Evolutionary conservation across 2,113 vertebrate genomes (phyloP), one percentile per base, ranked within the genome.

Genomic region (Dunckerocampus dactyliophorus): DNA sequence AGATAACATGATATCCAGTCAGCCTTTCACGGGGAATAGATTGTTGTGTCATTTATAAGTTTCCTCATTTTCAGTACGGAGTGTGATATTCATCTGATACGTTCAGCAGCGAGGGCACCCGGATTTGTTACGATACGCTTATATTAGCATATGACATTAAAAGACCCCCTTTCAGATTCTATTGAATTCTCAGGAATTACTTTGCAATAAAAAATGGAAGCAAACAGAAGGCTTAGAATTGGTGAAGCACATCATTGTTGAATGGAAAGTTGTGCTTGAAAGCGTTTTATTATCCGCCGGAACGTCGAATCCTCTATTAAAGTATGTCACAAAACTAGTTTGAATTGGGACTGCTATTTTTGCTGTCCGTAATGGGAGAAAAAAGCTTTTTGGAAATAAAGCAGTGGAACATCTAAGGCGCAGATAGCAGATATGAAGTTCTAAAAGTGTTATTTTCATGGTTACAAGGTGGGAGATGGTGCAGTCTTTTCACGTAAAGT

Each of bases 81-180:
- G 92, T 90, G 84, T 89, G 72, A 92, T 93, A 82, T 86, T 91
- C 70, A 88, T 91, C 63, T 89, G 92, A 82, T 94, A 93, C 81
- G 84, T 89, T 93, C 52, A 80, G 81, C 87, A 59, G 91, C 91
- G 87, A 92, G 92, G 81, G 75, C 89, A 90, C 69, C 71, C 64
- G 62, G 84, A 88, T 89, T 86, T 88, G 81, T 87, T 88, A 84
- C 66, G 85, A 91, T 91, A 88, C 85, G 81, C 72, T 77, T 85
- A 50, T 77, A 87, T 85, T 87, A 87, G 80, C 71, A 76, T 82
- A 76, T 70, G 74, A 72, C 82, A 72, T 88, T 86, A 81, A 85
- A 82, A 65, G 62, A 79, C 80, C 87, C 78, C 59, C 85, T 88
- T 89, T 83, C 86, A 66, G 45, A 53, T 84, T 87, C 78, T 84